Conservation (phyloP, 2,888 invertebrate species). For the Drosophila bunnanda region DNA sequence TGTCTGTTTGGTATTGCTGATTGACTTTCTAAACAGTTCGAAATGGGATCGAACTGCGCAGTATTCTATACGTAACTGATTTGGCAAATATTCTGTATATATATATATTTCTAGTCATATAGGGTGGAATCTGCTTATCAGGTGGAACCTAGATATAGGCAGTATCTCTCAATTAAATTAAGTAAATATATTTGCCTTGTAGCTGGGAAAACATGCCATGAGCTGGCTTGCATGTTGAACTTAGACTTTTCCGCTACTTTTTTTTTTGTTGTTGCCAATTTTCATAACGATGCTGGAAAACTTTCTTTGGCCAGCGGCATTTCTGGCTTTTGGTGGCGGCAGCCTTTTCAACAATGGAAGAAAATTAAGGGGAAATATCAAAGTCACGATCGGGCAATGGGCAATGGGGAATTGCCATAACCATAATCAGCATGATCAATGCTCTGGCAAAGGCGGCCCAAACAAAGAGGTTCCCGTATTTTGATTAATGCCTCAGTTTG, state of each 20-base stretch:
- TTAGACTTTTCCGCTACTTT: constrained; percentile 11
- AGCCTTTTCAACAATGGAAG: constrained; percentile 53
- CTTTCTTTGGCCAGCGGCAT: constrained; percentile 65
- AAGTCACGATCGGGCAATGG: constrained; percentile 69
- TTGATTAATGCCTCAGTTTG: constrained; percentile 69
- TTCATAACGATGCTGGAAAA: constrained; percentile 52
- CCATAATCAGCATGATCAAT: constrained; percentile 73
- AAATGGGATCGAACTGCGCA: constrained; percentile 44
- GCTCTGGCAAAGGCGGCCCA: constrained; percentile 44
- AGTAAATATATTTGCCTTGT: constrained; percentile 18
- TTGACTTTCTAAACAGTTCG: constrained; percentile 66
- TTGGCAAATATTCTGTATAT: constrained; percentile 11
- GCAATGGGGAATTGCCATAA: constrained; percentile 32
- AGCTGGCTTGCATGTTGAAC: constrained; percentile 17
- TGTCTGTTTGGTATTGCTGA: constrained; percentile 54
- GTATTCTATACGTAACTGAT: constrained; percentile 32
- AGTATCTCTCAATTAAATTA: constrained; percentile 33
- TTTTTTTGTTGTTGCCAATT: constrained; percentile 40
- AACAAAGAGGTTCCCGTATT: constrained; percentile 39
- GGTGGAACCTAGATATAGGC: constrained; percentile 5
- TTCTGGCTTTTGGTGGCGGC: constrained; percentile 36
- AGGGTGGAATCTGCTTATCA: constrained; percentile 38
- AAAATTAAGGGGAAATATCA: constrained; percentile 75
- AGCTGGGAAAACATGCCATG: constrained; percentile 17
- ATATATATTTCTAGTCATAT: constrained; percentile 19